Base-by-base conservation (phyloP, 2,888 invertebrate species). In the Eremobia ochroleuca region DNA sequence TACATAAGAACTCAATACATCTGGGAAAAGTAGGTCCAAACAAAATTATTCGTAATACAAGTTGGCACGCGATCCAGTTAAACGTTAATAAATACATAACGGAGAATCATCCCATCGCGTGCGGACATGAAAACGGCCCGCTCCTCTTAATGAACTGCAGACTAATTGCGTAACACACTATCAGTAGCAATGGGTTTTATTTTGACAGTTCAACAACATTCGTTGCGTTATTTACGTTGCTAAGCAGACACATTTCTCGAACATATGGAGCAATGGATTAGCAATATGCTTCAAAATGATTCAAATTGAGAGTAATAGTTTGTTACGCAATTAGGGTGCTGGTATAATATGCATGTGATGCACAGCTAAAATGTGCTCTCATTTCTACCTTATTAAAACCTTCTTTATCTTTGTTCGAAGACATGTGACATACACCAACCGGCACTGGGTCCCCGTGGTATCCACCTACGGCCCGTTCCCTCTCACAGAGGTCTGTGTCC, bases 11-110 rank as follows among this genome's bases (percentile, higher is more conserved):
- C 55, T 49, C 34, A 55, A 49, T 25, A 46, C 0, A 49, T 28
- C 46, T 6, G 46, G 28, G 9, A 65, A 58, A 61, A 81, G 1
- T n/a, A 55, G 15, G n/a, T n/a, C 58, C 31, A 67, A 68, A 71
- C 58, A 62, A 65, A 78, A 28, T 34, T 52, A 43, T 61, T 49
- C 46, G 25, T 21, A 61, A 69, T 34, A 65, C n/a, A 25, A 55
- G 28, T 59, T 83, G 73, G 79, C 73, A 37, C n/a, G 55, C 65
- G 6, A 49, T n/a, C 58, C 31, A 46, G 28, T 79, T 21, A 68
- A 71, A 64, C 43, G 61, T 78, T 82, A 77, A 67, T 82, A 77
- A 70, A 67, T 71, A 49, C 13, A 61, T 49, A 40, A 68, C 67
- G 31, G 37, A n/a, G 55, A 15, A 55, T 15, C 34, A 28, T 55